Evolutionary conservation across 1,140 invertebrate species (phyloP), one percentile per base, ranked within the genome.

Genomic region (Metaphire vulgaris): DNA sequence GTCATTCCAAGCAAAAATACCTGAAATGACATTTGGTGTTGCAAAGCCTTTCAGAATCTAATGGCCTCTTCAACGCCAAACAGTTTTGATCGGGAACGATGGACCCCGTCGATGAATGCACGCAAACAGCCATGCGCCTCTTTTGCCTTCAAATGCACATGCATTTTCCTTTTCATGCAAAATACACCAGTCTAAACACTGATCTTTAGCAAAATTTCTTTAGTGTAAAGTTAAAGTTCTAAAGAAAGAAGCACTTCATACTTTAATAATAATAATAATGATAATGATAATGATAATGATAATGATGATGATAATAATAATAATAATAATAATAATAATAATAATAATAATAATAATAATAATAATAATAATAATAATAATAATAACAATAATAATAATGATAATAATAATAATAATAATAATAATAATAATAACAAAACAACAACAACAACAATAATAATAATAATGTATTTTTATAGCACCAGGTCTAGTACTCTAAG

Each of bases 221-320:
- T n/a, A n/a, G n/a, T n/a, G n/a, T n/a, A n/a, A n/a, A n/a, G n/a
- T n/a, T n/a, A n/a, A n/a, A n/a, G n/a, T n/a, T n/a, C n/a, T n/a
- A n/a, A n/a, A n/a, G n/a, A n/a, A n/a, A n/a, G n/a, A n/a, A n/a
- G n/a, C n/a, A n/a, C n/a, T n/a, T n/a, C n/a, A n/a, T n/a, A n/a
- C n/a, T n/a, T n/a, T n/a, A n/a, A 2, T 72, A 65, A 65, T 26
- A 65, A 65, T 65, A 65, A 65, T 65, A 26, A 65, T 14, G 56
- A 65, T 26, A 26, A 65, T 65, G 56, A 65, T 67, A 67, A 67
- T 67, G 30, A 67, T 67, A 67, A 67, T 67, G 30, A 67, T 67
- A 67, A 67, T 67, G 30, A 67, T 67, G 31, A 68, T 68, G 31
- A 68, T 68, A 68, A 68, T 1, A 68, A 68, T 68, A 68, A 68